These are phyloP conservation scores for Drosophila peninsularis DNA, from an alignment of 2,888 invertebrate species.

Conservation along the genomic window DNA sequence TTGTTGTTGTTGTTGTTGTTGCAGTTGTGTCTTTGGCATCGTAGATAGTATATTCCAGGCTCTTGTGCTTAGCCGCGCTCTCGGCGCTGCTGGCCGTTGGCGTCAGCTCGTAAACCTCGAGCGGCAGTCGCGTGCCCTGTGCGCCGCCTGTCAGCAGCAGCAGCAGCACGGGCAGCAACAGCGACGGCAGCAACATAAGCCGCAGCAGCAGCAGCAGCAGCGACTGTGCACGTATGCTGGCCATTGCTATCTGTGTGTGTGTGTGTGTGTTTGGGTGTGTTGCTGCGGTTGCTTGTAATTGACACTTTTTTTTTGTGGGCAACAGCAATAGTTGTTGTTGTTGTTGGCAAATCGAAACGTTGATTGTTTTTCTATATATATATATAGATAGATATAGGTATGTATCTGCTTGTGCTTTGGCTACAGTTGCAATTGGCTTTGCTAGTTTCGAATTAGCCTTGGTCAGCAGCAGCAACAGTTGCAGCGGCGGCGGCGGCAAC, in stretches of 20 bases:
- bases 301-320: slow-evolving; percentile 70
- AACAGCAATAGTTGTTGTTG: slow-evolving; percentile 14
- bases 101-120: slow-evolving; percentile 84
- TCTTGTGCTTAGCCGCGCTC: slow-evolving; percentile 63
- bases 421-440: slow-evolving; percentile 22
- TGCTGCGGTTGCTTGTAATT: slow-evolving; percentile 70
- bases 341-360: slow-evolving; percentile 43
- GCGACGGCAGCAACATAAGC: slow-evolving; percentile 32
- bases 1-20: slow-evolving; percentile 13
- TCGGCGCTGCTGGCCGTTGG: slow-evolving; percentile 60
- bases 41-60: slow-evolving; percentile 76
- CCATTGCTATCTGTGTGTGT: slow-evolving; percentile 43
- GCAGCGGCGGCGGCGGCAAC: slow-evolving; percentile 27
- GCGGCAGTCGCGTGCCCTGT: slow-evolving; percentile 82
- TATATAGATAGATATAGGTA: neutral
- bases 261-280: slow-evolving; percentile 47
- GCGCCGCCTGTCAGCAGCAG: slow-evolving; percentile 45
- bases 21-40: slow-evolving; percentile 67
- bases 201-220: slow-evolving; percentile 54
- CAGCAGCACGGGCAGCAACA: slow-evolving; percentile 36
- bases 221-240: slow-evolving; percentile 43
- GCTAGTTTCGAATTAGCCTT: slow-evolving; percentile 45
- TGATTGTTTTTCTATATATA: slow-evolving; percentile 43
- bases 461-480: slow-evolving; percentile 32
- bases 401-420: slow-evolving; percentile 11